Conservation (phyloP, 2,888 invertebrate species). For the Norana najaformis region DNA sequence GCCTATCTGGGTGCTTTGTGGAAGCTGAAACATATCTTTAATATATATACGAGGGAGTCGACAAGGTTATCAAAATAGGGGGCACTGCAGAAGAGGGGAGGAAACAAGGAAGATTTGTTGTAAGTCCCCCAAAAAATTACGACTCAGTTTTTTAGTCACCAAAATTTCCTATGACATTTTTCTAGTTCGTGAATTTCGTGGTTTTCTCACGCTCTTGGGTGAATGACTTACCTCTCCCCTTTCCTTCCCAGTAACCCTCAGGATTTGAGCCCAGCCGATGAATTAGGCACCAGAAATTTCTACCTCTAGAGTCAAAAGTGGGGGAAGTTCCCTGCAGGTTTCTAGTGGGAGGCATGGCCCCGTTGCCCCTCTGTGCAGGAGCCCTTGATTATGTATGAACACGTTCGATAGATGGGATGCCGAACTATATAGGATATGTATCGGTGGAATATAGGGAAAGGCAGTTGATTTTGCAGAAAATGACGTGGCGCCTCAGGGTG, state of each 20-base stretch:
- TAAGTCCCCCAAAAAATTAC: too few relatives aligned
- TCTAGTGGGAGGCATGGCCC: not conserved
- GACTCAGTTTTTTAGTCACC: too few relatives aligned
- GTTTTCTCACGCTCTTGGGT: not conserved
- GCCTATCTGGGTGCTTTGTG: too few relatives aligned
- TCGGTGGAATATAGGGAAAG: not conserved
- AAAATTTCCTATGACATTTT: too few relatives aligned
- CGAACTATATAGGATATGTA: constrained; percentile 3
- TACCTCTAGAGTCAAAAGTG: not conserved
- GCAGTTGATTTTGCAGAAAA: not conserved
- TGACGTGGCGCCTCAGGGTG: constrained; percentile 20
- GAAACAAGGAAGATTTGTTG: too few relatives aligned
- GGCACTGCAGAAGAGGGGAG: too few relatives aligned
- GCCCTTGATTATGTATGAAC: not conserved
- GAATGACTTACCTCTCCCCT: not conserved
- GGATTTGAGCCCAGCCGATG: not conserved
- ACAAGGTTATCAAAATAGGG: too few relatives aligned
- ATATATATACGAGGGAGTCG: too few relatives aligned
- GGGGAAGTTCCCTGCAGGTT: not conserved
- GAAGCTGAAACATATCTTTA: too few relatives aligned
- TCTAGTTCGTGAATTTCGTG: too few relatives aligned
- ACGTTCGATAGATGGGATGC: not conserved
- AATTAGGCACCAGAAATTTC: too few relatives aligned
- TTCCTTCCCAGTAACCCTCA: not conserved
- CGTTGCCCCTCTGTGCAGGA: not conserved